Base-by-base conservation (phyloP, 2,888 invertebrate genomes). In the Pyralis farinalis region DNA sequence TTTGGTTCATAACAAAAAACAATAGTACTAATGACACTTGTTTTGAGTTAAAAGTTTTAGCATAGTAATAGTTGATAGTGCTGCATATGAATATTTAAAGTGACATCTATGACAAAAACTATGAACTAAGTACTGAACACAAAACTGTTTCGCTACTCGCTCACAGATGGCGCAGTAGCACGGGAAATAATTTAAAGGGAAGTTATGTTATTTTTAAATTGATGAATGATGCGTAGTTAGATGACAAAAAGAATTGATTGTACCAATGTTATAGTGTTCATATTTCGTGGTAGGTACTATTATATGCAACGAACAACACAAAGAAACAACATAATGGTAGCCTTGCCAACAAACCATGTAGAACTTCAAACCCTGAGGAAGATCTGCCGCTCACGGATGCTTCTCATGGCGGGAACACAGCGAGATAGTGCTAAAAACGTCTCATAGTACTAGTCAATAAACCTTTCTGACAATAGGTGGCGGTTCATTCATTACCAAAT, bases 291-390 rank as follows among this genome's bases (percentile, higher is more conserved):
- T 9, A 16, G 9, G 9, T 20, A 9, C 20, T 21, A 11, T 20
- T 29, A 28, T 9, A 29, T 41, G 34, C 8, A 50, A 37, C n/a
- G n/a, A n/a, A n/a, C 12, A 25, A 33, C 28, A 35, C 12, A 35
- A 36, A 42, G 30, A 49, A 46, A 49, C 44, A 54, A 45, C 62
- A 52, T 51, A 45, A 44, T 56, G 60, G 56, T 65, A 77, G 71
- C 81, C 83, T 85, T 84, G 84, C 83, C 79, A 80, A 68, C 70
- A 73, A 77, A 79, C 71, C 72, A 69, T 68, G 68, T 71, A 69
- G 65, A 59, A 69, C 73, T 77, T 80, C 76, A 75, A 68, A 73
- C 81, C 69, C 74, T 77, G 79, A 78, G 78, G 74, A 78, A 56
- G 70, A 58, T 80, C 82, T 84, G 81, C 81, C 83, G 80, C 74